Base-by-base conservation (phyloP, 1,140 invertebrate genomes). In the Drosophila repleta region DNA sequence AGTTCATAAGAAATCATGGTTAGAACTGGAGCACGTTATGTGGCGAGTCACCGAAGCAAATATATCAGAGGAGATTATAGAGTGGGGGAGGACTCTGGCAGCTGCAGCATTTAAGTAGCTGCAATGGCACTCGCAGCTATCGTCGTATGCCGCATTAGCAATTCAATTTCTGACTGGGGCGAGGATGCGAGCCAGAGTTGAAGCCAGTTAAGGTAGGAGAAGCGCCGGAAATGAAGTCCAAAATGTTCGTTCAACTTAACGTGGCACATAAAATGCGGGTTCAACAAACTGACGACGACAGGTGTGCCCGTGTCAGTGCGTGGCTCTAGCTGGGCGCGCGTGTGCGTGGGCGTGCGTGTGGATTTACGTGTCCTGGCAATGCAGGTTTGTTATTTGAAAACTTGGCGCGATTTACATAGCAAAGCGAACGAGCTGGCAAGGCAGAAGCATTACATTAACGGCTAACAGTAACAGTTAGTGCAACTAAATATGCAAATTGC, bases 301-400 rank as follows among this genome's bases (percentile, higher is more conserved):
- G 18, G 41, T 49, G 46, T 53, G 46, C 4, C 13, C n/a, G 32
- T 11, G 32, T 29, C 29, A 8, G 29, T 32, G 29, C 32, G 32
- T 35, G 29, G 29, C 0, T 32, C 2, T 32, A 7, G 6, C 7
- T 35, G 39, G n/a, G 39, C 39, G 15, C 11, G 29, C 18, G 55
- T 26, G 18, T 53, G 53, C 2, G 37, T 56, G 17, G 8, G 20
- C n/a, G 53, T 41, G 37, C n/a, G 20, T 24, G 26, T 49, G 53
- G 46, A 35, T 37, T 24, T 48, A 20, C 17, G 45, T 66, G n/a
- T 24, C 29, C 39, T 49, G 55, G 39, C 49, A 80, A 63, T 80
- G 78, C 73, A 80, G 67, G 67, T 80, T 80, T 60, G 78, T 77
- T 82, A 78, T 67, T 70, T 10, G 55, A 43, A 78, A 82, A 69